Conservation (phyloP, 2,888 invertebrate genomes). For the Synergus japonicus region DNA sequence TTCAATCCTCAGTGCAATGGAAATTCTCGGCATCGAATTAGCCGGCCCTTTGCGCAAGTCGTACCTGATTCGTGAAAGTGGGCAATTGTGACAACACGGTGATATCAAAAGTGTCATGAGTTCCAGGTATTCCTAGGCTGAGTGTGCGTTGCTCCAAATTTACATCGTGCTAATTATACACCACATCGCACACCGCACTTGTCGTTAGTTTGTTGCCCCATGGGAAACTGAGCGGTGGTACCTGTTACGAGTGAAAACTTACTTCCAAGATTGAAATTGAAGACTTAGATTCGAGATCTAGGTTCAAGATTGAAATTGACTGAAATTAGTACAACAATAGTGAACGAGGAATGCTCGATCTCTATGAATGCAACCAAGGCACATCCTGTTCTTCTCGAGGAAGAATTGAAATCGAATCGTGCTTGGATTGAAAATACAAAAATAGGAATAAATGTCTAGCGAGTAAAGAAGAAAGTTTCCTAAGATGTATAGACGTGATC, state of each 20-base stretch:
- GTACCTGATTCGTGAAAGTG: constrained; percentile 36
- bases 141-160: constrained; percentile 66
- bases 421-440: constrained; percentile 5
- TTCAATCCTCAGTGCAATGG: constrained; percentile 8
- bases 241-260: constrained; percentile 27
- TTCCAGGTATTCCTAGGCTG: constrained; percentile 63
- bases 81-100: constrained; percentile 33
- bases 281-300: not conserved
- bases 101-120: constrained; percentile 41
- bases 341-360: not conserved
- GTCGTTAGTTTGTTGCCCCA: constrained; percentile 45
- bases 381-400: constrained; percentile 7
- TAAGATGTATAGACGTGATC: constrained; percentile 22
- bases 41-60: constrained; percentile 23
- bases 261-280: not conserved
- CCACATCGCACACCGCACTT: constrained; percentile 42
- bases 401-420: constrained; percentile 28
- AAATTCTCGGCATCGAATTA: not conserved
- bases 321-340: not conserved
- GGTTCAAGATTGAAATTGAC: not conserved
- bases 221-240: constrained; percentile 41
- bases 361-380: constrained; percentile 1
- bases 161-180: constrained; percentile 69
- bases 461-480: not conserved
- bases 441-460: not conserved